Evolutionary conservation across 2,797 vertebrate species (phyloP), one percentile per base, ranked within the genome.

Genomic region (Manis pentadactyla): DNA sequence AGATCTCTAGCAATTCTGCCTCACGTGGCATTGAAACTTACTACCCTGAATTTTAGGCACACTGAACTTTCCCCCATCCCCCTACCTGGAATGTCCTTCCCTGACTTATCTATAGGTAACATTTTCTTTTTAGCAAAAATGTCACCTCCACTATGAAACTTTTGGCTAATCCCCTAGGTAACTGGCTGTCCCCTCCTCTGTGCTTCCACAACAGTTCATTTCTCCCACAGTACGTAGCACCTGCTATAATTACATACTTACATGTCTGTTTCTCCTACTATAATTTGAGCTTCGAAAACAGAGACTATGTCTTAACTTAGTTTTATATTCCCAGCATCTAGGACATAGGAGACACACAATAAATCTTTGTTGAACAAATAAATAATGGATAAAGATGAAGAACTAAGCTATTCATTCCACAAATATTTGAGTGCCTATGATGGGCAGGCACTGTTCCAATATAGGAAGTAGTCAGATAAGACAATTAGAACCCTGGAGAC

Each of bases 361-460:
- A 87, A 95, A 77, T 87, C 66, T 64, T 91, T 83, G 42, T 27
- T 75, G 15, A 97, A 96, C 42, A 95, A 96, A 95, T n/a, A n/a
- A 75, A 85, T 63, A 94, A 91, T 12, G 5, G 17, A 90, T 93
- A 94, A 94, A 90, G 27, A 94, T 87, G 31, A 94, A 96, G 71
- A 90, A 66, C 87, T 90, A 68, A 85, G 86, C 53, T 59, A 87
- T 37, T 91, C n/a, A 85, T 81, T 83, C 63, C 64, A 94, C 66
- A 90, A 93, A 88, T 66, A 96, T 39, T 9, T 82, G 34, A 84
- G 61, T 88, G 49, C 77, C 82, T 91, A 82, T 66, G 89, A 55
- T 63, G 51, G 51, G 9, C 46, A 73, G 85, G 18, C 37, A 87
- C 61, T 93, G 10, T 88, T 88, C 19, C 71, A 90, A 46, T 89